phyloP scores from a whole-genome alignment of 2,888 invertebrate genomes.

The Nasonovia ribisnigri region DNA sequence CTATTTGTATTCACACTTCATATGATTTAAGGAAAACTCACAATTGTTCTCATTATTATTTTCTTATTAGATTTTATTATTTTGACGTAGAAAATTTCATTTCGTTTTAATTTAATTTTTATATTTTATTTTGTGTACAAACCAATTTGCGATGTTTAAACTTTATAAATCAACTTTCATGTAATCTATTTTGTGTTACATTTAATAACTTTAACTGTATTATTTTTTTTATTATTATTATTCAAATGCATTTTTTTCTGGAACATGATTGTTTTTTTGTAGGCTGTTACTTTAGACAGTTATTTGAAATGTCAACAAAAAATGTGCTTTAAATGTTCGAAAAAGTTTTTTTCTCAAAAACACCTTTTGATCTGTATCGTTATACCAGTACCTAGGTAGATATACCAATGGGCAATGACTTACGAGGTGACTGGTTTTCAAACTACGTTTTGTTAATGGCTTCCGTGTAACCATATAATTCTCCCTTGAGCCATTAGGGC shows the following conservation, averaged over 20 bases:
- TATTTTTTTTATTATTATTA: neutral
- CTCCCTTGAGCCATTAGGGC: slow-evolving; percentile 25
- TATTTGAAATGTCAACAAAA: slow-evolving; percentile 1
- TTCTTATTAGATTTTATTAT: neutral
- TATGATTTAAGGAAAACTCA: neutral
- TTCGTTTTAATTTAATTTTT: neutral
- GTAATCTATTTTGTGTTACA: neutral
- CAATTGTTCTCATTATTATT: neutral
- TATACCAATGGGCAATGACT: neutral
- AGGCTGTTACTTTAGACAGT: neutral
- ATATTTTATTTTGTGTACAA: neutral
- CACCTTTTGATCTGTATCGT: neutral
- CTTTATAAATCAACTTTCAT: neutral
- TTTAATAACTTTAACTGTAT: neutral
- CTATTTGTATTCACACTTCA: neutral
- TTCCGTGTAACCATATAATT: slow-evolving; percentile 16
- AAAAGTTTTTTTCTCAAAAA: neutral
- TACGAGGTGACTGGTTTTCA: neutral
- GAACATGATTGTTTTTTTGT: neutral
- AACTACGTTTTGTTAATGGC: slow-evolving; percentile 42
- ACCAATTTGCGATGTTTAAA: neutral
- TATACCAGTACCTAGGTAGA: neutral
- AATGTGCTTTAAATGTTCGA: neutral
- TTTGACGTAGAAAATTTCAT: neutral
- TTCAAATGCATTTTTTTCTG: neutral